Percentiles rank a stretch among this genome's conserved stretches.
Conservation (phyloP, 2,113 vertebrate genomes). For the Mustelus asterias region DNA sequence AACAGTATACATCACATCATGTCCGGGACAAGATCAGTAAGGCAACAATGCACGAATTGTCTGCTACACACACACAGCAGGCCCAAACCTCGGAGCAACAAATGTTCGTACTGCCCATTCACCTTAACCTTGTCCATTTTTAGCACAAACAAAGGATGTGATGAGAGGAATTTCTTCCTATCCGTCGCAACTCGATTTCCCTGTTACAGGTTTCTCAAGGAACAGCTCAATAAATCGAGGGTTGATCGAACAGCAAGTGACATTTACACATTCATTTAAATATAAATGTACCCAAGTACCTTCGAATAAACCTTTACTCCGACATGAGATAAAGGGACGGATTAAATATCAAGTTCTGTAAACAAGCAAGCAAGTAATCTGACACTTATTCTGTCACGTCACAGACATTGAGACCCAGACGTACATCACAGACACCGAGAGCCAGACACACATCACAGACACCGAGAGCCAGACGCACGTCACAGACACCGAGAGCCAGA, state of each 20-base stretch:
- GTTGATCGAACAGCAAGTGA: not conserved
- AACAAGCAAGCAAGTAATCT: not conserved
- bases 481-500: not conserved
- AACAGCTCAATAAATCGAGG: not conserved
- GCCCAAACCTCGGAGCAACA: no score
- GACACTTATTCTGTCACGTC: no score
- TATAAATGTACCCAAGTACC: not conserved
- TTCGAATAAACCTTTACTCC: not conserved
- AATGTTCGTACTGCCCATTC: no score
- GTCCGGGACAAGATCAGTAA: not conserved
- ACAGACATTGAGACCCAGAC: no score
- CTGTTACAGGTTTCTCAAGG: not conserved
- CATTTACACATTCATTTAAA: not conserved
- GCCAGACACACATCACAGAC: not conserved
- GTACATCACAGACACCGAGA: not conserved
- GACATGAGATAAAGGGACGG: not conserved
- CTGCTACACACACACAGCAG: not conserved
- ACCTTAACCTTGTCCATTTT: not conserved
- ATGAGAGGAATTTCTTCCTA: not conserved
- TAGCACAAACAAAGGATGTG: not conserved
- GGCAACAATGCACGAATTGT: not conserved
- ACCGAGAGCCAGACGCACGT: not conserved
- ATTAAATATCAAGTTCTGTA: not conserved
- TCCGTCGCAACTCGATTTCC: not conserved
- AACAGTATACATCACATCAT: not conserved